A percentile compares a stretch with the other conserved stretches of the same genome.
Evolutionary conservation across 2,797 vertebrate genomes (phyloP).

Genomic region (Microctenopoma stevenorrisi): DNA sequence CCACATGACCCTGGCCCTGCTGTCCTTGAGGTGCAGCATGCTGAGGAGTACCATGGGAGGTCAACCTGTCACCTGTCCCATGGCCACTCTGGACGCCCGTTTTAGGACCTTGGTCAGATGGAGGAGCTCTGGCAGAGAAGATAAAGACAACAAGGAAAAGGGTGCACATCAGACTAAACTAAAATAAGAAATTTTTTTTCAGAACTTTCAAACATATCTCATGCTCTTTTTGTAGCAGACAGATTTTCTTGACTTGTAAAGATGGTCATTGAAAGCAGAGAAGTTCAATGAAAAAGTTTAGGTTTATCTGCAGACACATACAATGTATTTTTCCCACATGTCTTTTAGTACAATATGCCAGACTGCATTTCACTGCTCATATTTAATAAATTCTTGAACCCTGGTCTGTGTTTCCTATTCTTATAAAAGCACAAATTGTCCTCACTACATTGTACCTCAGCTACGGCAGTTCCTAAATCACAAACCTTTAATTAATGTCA

Average conservation of each 20-base stretch:
- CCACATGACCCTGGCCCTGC: slow-evolving; percentile 81
- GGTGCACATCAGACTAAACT: slow-evolving; percentile 4
- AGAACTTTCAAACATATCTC: neutral
- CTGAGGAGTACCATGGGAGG: slow-evolving; percentile 77
- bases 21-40: slow-evolving; percentile 62
- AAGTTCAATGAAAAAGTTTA: too few relatives aligned
- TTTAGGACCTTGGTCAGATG: slow-evolving; percentile 87
- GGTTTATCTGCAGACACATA: too few relatives aligned
- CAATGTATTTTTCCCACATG: too few relatives aligned
- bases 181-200: too few relatives aligned
- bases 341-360: neutral
- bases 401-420: neutral
- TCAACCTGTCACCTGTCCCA: slow-evolving; percentile 79
- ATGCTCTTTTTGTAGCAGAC: neutral
- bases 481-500: slow-evolving; percentile 9
- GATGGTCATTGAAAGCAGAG: neutral
- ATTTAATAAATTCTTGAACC: neutral
- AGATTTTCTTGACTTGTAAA: neutral
- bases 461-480: neutral
- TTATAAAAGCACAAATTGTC: slow-evolving; percentile 4
- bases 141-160: slow-evolving; percentile 61
- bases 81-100: slow-evolving; percentile 81
- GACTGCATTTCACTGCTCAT: neutral
- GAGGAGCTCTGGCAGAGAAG: slow-evolving; percentile 84
- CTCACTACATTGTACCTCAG: neutral